A percentile compares a stretch with the other conserved stretches of the same genome.
Conservation (phyloP, 23 tunicate species). For the Clavelina lepadiformis region DNA sequence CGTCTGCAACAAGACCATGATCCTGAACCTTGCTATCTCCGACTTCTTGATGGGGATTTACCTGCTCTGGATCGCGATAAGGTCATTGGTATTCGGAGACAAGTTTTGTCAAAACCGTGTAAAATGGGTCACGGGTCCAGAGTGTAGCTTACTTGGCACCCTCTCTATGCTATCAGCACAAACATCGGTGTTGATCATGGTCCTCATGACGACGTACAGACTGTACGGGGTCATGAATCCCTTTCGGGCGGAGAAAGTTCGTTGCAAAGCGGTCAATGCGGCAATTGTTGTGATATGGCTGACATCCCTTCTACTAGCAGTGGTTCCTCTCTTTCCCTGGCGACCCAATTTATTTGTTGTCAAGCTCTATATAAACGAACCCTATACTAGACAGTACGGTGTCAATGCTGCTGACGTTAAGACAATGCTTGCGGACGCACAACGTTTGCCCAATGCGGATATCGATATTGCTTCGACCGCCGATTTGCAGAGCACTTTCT, state of each 20-base stretch:
- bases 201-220: conserved; percentile 64
- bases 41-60: conserved; percentile 80
- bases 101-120: conserved; percentile 29
- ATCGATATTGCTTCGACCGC: background rate
- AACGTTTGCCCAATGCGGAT: background rate
- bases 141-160: conserved; percentile 36
- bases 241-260: conserved; percentile 31
- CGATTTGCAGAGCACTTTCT: conserved; percentile 1
- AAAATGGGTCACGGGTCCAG: conserved; percentile 40
- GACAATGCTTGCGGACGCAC: background rate
- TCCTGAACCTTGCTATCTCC: conserved; percentile 47
- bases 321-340: conserved; percentile 27
- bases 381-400: background rate
- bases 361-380: conserved; percentile 5
- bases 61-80: conserved; percentile 22
- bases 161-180: conserved; percentile 47
- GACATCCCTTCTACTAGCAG: conserved; percentile 11
- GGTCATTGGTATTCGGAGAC: conserved; percentile 30
- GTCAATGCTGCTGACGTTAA: background rate
- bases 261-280: conserved; percentile 18
- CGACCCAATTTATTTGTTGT: background rate
- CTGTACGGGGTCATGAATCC: conserved; percentile 54
- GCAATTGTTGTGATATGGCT: conserved; percentile 31
- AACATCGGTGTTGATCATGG: conserved; percentile 58
- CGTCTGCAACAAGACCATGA: conserved; percentile 62